Evolutionary conservation across 92 coral and sea anemone genomes (phyloP).

Genomic region (Porites divaricata): DNA sequence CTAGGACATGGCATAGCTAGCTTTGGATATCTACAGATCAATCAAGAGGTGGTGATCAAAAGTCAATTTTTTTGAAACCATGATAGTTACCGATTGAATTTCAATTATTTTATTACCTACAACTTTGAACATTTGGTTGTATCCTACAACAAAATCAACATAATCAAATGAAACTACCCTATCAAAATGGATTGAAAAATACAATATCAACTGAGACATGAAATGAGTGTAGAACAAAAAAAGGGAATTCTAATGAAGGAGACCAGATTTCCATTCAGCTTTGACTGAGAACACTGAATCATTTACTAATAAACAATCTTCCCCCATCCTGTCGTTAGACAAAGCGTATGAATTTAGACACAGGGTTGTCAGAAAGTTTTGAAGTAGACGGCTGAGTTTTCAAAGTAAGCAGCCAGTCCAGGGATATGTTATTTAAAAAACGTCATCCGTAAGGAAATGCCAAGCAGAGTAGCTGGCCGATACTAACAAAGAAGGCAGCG

Average conservation of each 20-base stretch:
- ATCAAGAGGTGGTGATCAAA: slow-evolving; percentile 84
- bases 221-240: not conserved
- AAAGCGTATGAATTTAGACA: not conserved
- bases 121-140: not conserved
- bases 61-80: slow-evolving; percentile 55
- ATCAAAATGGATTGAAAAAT: not conserved
- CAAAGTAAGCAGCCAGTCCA: too few relatives aligned
- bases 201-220: not conserved
- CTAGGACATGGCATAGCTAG: slow-evolving; percentile 84
- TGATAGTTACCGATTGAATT: slow-evolving; percentile 10
- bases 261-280: not conserved
- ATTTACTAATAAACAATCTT: not conserved
- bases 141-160: too few relatives aligned
- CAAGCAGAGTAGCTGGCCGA: too few relatives aligned
- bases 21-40: slow-evolving; percentile 95
- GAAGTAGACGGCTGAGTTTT: too few relatives aligned
- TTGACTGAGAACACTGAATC: not conserved
- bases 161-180: not conserved
- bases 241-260: not conserved
- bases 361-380: too few relatives aligned
- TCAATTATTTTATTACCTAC: not conserved
- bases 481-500: too few relatives aligned
- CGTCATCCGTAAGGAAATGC: too few relatives aligned
- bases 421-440: too few relatives aligned
- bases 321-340: not conserved